Conservation (phyloP, 2,113 vertebrate genomes). For the Tychaedon coryphoeus region DNA sequence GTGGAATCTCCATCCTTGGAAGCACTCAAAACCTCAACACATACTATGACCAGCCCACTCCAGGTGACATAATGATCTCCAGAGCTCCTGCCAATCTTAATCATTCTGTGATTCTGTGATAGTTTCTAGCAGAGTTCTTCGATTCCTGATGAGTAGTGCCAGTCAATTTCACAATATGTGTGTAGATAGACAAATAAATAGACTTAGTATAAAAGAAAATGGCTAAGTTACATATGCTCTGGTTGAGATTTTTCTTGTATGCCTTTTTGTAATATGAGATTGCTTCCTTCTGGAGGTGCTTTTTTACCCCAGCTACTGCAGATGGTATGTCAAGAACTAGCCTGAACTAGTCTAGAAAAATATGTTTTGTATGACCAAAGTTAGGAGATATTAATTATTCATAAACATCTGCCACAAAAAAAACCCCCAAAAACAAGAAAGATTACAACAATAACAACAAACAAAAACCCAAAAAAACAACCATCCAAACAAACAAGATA, state of each 20-base stretch:
- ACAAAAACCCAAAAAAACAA: no score
- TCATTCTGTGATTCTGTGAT: not conserved
- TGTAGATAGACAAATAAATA: not conserved
- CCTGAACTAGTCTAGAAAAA: not conserved
- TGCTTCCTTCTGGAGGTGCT: not conserved
- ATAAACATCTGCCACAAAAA: not conserved
- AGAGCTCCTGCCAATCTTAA: not conserved
- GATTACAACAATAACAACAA: no score
- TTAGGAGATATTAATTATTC: not conserved
- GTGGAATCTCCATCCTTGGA: not conserved
- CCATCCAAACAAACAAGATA: not conserved
- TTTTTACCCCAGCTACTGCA: not conserved
- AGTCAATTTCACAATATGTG: not conserved
- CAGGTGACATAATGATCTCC: not conserved
- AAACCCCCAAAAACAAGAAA: no score
- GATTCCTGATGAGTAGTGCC: not conserved
- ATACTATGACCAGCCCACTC: not conserved
- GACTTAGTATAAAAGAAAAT: not conserved
- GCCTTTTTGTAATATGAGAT: not conserved
- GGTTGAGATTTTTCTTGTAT: not conserved
- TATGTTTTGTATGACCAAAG: not conserved
- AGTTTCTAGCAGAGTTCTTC: not conserved
- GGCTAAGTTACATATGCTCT: accelerated
- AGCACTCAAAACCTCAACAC: not conserved
- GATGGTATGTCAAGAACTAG: not conserved